Percentiles rank a stretch among this genome's conserved stretches.
Evolutionary conservation across 2,888 invertebrate genomes (phyloP).

Genomic region (Beris chalybata): DNA sequence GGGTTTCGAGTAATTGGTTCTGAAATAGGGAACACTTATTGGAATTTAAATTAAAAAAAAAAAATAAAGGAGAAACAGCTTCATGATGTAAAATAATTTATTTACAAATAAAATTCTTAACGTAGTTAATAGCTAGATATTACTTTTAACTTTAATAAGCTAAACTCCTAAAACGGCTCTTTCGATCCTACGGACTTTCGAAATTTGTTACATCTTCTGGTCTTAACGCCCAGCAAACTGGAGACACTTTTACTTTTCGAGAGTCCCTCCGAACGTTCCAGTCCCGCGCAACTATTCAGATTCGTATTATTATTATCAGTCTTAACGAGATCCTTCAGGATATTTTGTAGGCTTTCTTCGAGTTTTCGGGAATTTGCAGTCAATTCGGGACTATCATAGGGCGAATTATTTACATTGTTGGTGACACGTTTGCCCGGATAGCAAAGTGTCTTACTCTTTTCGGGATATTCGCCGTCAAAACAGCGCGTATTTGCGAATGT

Average conservation of each 20-base stretch:
- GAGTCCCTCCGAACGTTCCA: neutral
- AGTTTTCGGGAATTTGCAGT: slow-evolving; percentile 24
- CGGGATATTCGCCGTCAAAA: slow-evolving; percentile 1
- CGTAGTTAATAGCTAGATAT: no score
- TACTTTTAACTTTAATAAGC: no score
- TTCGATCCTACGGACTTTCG: slow-evolving; percentile 11
- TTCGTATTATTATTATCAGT: slow-evolving; percentile 1
- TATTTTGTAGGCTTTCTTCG: slow-evolving; percentile 29
- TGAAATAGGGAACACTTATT: no score
- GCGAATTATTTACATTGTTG: slow-evolving; percentile 11
- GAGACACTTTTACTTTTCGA: slow-evolving; percentile 25
- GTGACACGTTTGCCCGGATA: slow-evolving; percentile 7
- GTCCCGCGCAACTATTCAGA: neutral
- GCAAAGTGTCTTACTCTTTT: slow-evolving; percentile 3
- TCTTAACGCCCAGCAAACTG: neutral
- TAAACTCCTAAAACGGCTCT: neutral
- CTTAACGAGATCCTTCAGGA: slow-evolving; percentile 26
- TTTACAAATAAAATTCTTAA: no score
- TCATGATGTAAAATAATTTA: no score
- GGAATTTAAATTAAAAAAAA: no score
- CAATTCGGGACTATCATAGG: slow-evolving; percentile 30
- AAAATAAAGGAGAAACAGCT: no score
- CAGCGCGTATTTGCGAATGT: neutral
- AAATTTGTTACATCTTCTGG: slow-evolving; percentile 1
- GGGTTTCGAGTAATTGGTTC: no score